These are phyloP conservation scores for Stichodactyla helianthus DNA, from an alignment of 64 coral and sea anemone species.

Conservation along the genomic window DNA sequence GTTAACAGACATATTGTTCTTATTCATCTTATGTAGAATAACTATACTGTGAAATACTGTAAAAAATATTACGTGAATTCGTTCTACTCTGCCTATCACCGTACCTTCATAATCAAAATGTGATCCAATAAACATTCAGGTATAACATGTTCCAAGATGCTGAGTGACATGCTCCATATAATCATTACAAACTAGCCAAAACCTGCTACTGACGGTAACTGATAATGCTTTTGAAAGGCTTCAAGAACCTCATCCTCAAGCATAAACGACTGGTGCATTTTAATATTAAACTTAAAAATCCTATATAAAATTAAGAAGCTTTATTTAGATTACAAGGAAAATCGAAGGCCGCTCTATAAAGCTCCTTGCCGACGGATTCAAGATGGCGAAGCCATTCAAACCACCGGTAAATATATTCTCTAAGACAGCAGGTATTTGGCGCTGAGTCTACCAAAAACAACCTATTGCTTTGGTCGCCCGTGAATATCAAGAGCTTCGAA, in stretches of 20 bases:
- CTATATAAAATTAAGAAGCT: not conserved
- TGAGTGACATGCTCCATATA: not conserved
- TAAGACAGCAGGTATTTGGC: not conserved
- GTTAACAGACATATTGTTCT: no score
- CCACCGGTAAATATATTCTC: not conserved
- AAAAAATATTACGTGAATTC: no score
- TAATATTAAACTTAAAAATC: not conserved
- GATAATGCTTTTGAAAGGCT: not conserved
- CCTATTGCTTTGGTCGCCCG: not conserved
- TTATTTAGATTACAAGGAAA: not conserved
- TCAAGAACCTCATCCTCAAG: not conserved
- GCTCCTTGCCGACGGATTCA: not conserved
- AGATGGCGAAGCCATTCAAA: not conserved
- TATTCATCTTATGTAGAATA: no score
- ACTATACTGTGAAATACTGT: no score
- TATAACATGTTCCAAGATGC: not conserved
- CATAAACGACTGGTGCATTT: not conserved
- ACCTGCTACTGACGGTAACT: not conserved
- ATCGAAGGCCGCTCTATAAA: not conserved
- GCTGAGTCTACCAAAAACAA: not conserved
- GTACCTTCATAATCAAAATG: not conserved
- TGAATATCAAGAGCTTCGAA: not conserved
- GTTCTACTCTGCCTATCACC: no score
- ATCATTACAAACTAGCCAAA: not conserved
- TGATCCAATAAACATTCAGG: not conserved